Conservation (phyloP, 2,888 invertebrate genomes). For the Sinopyrophorus schimmeli region DNA sequence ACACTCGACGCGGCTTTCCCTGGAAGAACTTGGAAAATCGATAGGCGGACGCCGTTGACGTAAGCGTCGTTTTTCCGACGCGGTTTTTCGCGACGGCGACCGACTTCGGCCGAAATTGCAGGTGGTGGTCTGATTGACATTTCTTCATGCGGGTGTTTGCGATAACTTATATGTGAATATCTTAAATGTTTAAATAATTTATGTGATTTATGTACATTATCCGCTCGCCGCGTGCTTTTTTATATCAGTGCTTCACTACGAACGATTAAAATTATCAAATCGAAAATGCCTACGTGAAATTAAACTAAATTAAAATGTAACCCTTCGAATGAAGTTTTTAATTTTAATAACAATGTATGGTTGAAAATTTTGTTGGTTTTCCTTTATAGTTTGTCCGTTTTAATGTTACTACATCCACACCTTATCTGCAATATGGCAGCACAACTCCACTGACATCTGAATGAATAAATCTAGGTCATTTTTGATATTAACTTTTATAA, state of each 20-base stretch:
- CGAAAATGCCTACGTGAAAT: too few relatives aligned
- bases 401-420: constrained; percentile 19
- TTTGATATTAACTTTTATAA: too few relatives aligned
- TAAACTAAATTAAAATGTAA: too few relatives aligned
- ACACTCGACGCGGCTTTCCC: constrained; percentile 42
- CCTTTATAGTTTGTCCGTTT: background rate
- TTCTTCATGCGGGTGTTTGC: constrained; percentile 52
- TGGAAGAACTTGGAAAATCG: constrained; percentile 50
- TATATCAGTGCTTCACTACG: too few relatives aligned
- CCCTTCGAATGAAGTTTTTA: too few relatives aligned
- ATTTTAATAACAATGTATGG: too few relatives aligned
- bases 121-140: constrained; percentile 56
- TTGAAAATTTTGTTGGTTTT: constrained; percentile 2
- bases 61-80: constrained; percentile 51
- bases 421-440: constrained; percentile 45
- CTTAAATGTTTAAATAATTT: constrained; percentile 20
- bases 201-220: too few relatives aligned
- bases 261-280: too few relatives aligned
- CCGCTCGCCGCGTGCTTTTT: too few relatives aligned
- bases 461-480: constrained; percentile 43
- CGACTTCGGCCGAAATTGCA: constrained; percentile 52
- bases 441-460: constrained; percentile 39
- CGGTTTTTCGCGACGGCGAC: constrained; percentile 49
- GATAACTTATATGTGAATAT: constrained; percentile 39
- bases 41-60: constrained; percentile 57